Conservation (phyloP, 2,797 vertebrate genomes). For the Orientallactaga sibirica region DNA sequence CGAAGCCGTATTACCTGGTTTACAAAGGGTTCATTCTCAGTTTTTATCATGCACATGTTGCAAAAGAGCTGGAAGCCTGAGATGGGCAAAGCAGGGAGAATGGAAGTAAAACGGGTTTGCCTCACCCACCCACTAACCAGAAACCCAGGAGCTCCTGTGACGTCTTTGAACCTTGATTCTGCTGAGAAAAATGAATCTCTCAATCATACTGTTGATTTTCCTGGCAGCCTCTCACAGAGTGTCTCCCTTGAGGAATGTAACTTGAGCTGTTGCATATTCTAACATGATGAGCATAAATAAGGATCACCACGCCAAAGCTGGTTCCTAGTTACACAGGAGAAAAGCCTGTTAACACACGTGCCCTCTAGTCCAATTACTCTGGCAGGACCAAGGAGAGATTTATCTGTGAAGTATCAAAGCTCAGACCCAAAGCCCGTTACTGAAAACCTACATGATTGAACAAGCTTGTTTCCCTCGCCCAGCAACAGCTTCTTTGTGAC, state of each 20-base stretch:
- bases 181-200: background rate
- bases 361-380: conserved; percentile 23
- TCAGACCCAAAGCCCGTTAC: conserved; percentile 32
- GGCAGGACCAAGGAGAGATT: conserved; percentile 15
- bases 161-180: background rate
- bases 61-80: conserved; percentile 74
- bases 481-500: background rate
- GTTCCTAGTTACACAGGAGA: conserved; percentile 65
- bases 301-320: conserved; percentile 59
- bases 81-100: conserved; percentile 11
- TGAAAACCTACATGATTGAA: background rate
- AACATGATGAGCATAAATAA: conserved; percentile 67
- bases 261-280: conserved; percentile 25
- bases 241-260: conserved; percentile 52
- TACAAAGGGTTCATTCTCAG: conserved; percentile 64
- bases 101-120: background rate
- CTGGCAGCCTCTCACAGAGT: background rate
- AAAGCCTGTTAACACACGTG: conserved; percentile 63
- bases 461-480: background rate
- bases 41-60: conserved; percentile 72
- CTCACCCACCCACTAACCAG: background rate
- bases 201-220: conserved; percentile 61
- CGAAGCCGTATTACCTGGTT: conserved; percentile 73
- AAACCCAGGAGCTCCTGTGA: background rate
- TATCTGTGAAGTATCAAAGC: conserved; percentile 38